These are phyloP conservation scores for Cepaea hortensis DNA, from an alignment of 2,888 invertebrate species.

Conservation along the genomic window DNA sequence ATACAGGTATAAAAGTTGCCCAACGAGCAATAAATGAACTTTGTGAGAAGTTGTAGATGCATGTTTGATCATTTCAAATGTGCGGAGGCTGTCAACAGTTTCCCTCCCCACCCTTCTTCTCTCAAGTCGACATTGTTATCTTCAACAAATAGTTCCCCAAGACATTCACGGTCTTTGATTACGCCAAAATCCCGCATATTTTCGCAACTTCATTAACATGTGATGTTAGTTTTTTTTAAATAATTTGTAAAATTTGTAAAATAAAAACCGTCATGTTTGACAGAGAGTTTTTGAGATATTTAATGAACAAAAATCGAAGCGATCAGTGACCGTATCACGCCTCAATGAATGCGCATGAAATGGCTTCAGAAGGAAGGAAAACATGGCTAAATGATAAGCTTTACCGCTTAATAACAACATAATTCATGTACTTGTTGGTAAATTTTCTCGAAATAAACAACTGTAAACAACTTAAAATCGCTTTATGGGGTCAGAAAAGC, in stretches of 20 bases:
- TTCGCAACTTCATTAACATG: not conserved
- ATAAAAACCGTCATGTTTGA: constrained; percentile 35
- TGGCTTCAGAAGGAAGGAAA: constrained; percentile 14
- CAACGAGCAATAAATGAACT: no score
- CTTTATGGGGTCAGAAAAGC: not conserved
- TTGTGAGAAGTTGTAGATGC: not conserved
- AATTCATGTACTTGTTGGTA: not conserved
- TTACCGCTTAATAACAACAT: not conserved
- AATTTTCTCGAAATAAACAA: not conserved
- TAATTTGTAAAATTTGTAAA: not conserved
- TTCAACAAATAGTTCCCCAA: constrained; percentile 60
- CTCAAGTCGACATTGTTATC: constrained; percentile 40
- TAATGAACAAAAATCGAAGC: constrained; percentile 52
- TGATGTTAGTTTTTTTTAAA: not conserved
- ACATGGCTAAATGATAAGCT: not conserved
- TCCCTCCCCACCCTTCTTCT: not conserved
- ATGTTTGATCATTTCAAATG: not conserved
- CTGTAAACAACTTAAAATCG: constrained; percentile 31
- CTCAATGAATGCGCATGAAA: constrained; percentile 45
- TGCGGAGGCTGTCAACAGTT: not conserved
- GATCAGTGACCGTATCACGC: constrained; percentile 57
- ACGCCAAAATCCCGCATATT: not conserved
- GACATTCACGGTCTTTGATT: not conserved
- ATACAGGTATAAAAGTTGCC: no score
- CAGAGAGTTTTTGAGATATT: constrained; percentile 50